A percentile compares a stretch with the other conserved stretches of the same genome.
Conservation (phyloP, 1,140 invertebrate genomes). For the Bemisia tabaci region DNA sequence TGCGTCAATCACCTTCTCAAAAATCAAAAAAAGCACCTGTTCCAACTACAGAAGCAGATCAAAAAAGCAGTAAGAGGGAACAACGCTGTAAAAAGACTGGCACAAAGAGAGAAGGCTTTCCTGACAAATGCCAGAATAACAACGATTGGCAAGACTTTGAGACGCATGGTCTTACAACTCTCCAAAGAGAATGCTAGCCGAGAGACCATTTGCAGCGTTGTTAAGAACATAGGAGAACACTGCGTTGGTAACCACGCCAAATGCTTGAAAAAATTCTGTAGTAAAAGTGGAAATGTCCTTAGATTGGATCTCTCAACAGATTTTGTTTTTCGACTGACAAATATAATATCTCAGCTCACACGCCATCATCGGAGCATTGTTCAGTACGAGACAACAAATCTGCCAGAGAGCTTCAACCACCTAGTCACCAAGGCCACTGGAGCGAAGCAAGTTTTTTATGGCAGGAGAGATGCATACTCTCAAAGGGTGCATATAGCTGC, state of each 20-base stretch:
- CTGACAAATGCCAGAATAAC: background rate
- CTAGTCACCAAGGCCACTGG: background rate
- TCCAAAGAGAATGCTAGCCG: background rate
- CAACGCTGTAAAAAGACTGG: background rate
- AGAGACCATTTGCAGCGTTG: background rate
- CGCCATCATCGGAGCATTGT: background rate
- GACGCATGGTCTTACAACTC: background rate
- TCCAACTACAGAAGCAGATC: background rate
- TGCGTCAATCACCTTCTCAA: slow-evolving; percentile 1
- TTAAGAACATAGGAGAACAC: background rate
- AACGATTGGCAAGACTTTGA: background rate
- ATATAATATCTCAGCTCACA: background rate
- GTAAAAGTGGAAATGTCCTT: background rate
- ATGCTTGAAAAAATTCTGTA: background rate
- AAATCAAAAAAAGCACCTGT: background rate
- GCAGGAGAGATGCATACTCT: background rate
- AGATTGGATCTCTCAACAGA: background rate
- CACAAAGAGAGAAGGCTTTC: background rate
- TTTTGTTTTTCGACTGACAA: background rate
- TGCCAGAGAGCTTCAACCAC: background rate
- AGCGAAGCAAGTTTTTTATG: background rate
- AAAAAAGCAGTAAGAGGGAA: background rate
- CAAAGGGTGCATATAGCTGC: background rate
- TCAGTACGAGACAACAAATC: background rate
- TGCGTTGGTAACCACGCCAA: background rate